phyloP scores from a whole-genome alignment of 2,888 invertebrate species.

The Netelia inedita region DNA sequence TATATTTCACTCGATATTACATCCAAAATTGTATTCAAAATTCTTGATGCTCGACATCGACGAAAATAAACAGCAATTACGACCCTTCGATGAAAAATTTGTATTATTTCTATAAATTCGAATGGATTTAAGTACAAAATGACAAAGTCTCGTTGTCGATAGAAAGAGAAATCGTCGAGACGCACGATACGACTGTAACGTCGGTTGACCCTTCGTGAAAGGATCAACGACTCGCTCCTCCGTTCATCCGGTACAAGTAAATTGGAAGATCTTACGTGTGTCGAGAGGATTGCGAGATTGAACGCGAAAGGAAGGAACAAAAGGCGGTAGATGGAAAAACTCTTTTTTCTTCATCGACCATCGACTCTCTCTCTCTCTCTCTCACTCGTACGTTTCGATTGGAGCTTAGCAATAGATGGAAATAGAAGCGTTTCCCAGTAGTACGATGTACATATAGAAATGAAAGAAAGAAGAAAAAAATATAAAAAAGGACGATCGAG shows the following conservation, averaged over 20 bases:
- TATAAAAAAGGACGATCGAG: background rate
- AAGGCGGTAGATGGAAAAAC: background rate
- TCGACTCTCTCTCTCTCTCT: background rate
- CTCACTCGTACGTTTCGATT: background rate
- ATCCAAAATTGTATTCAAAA: too few relatives aligned
- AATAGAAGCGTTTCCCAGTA: conserved; percentile 11
- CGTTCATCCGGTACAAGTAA: conserved; percentile 14
- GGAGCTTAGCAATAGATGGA: conserved; percentile 13
- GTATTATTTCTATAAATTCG: background rate
- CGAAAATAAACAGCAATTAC: background rate
- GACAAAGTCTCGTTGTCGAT: background rate
- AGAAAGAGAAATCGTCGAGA: background rate
- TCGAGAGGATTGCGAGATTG: background rate
- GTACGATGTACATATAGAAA: background rate
- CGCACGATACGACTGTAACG: background rate
- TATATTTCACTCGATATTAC: background rate
- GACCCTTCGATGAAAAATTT: background rate
- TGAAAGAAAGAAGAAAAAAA: conserved; percentile 2
- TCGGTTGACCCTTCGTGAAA: background rate
- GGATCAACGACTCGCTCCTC: background rate
- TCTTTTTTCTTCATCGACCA: background rate
- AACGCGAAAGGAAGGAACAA: background rate
- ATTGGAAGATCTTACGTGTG: background rate
- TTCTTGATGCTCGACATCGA: too few relatives aligned
- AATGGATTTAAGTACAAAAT: background rate